phyloP scores from a whole-genome alignment of 2,888 invertebrate genomes.

The Hemistola chrysoprasaria region DNA sequence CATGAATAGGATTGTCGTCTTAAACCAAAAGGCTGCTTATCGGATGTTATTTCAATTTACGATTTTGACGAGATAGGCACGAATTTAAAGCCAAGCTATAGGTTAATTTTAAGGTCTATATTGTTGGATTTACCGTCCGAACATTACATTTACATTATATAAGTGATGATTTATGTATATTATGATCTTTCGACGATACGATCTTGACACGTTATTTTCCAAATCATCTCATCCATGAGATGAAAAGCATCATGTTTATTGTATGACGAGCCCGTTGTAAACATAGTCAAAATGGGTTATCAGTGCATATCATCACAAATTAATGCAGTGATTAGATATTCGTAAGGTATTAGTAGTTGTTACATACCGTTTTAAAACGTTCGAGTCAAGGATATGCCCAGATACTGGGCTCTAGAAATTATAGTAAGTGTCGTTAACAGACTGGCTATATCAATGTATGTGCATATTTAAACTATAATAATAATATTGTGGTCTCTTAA shows the following conservation, averaged over 20 bases:
- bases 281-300: constrained; percentile 72
- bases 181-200: constrained; percentile 61
- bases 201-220: constrained; percentile 61
- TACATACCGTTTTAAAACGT: constrained; percentile 76
- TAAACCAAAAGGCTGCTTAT: constrained; percentile 80
- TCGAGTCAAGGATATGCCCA: constrained; percentile 77
- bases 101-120: constrained; percentile 75
- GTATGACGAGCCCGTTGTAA: constrained; percentile 57
- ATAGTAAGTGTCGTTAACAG: constrained; percentile 78
- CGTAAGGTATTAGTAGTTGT: constrained; percentile 80
- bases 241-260: constrained; percentile 58
- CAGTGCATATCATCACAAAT: constrained; percentile 82
- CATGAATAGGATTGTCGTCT: constrained; percentile 69
- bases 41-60: constrained; percentile 73
- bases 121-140: constrained; percentile 81
- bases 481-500: constrained; percentile 73
- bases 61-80: constrained; percentile 75
- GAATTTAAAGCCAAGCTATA: constrained; percentile 81
- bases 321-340: constrained; percentile 80
- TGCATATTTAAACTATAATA: constrained; percentile 79
- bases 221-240: constrained; percentile 57
- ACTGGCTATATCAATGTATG: constrained; percentile 80
- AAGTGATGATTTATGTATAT: too few species aligned
- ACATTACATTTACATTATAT: constrained; percentile 76
- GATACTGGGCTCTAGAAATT: constrained; percentile 78